These are phyloP conservation scores for Eubucco bourcierii DNA, from an alignment of 2,113 vertebrate genomes.

Conservation along the genomic window DNA sequence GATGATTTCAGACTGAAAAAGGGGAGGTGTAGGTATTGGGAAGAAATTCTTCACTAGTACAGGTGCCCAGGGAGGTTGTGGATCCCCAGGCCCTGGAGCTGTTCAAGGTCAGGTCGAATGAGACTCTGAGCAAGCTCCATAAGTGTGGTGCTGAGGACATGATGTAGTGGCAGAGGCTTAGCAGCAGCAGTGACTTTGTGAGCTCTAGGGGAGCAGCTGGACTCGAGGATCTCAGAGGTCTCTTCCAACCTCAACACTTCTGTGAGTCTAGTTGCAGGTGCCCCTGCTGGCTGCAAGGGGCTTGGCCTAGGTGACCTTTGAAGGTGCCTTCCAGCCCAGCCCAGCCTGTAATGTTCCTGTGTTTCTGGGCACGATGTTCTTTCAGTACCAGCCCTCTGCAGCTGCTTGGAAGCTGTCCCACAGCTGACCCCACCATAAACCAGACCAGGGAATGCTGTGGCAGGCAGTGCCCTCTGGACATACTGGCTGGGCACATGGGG, in stretches of 20 bases:
- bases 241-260: no score
- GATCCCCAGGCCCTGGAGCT: not conserved
- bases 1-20: no score
- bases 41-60: no score
- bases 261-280: not conserved
- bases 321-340: not conserved
- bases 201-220: no score
- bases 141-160: no score
- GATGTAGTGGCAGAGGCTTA: no score
- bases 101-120: not conserved
- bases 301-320: not conserved
- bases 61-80: not conserved
- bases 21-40: no score
- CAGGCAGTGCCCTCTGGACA: not conserved
- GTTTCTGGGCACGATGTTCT: not conserved
- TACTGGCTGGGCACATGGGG: accelerated
- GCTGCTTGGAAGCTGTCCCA: not conserved
- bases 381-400: accelerated
- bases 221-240: no score
- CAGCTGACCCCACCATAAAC: accelerated
- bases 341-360: accelerated
- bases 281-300: not conserved
- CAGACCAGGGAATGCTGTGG: not conserved
- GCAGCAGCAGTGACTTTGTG: no score
- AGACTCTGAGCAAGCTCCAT: not conserved